Evolutionary conservation across 2,888 invertebrate species (phyloP).

Genomic region (Orthonychiurus folsomi): DNA sequence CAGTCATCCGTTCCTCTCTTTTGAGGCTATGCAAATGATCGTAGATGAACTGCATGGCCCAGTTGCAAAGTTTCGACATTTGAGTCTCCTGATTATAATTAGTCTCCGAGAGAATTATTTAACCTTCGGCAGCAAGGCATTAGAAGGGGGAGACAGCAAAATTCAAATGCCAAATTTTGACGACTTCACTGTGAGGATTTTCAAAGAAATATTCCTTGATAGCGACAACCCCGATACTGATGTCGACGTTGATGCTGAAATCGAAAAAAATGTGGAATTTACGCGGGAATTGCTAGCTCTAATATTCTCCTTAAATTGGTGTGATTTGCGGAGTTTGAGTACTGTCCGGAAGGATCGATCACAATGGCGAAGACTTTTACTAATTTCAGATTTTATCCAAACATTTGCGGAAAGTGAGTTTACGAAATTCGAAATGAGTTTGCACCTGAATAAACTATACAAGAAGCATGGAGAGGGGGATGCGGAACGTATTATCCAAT

Average conservation of each 20-base stretch:
- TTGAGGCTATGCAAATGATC: neutral
- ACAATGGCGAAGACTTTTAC: neutral
- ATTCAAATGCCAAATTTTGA: neutral
- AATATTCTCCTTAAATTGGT: neutral
- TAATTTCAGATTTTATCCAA: neutral
- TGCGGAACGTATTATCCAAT: neutral
- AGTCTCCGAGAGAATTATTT: neutral
- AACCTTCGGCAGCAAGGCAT: neutral
- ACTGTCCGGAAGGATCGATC: neutral
- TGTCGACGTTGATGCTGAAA: neutral
- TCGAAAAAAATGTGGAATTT: neutral
- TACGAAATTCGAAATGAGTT: neutral
- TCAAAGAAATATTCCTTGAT: conserved; percentile 6
- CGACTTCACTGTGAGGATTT: neutral
- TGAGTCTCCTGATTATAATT: neutral
- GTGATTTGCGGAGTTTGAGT: neutral
- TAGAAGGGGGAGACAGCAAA: no score
- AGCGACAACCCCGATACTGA: no score
- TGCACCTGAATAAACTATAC: neutral
- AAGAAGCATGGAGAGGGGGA: neutral
- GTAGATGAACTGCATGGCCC: neutral
- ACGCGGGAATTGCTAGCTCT: neutral
- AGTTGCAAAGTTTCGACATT: neutral
- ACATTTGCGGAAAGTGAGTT: neutral
- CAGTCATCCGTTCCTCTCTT: neutral